These are phyloP conservation scores for Perdita meconis DNA, from an alignment of 2,888 invertebrate genomes.

Conservation along the genomic window DNA sequence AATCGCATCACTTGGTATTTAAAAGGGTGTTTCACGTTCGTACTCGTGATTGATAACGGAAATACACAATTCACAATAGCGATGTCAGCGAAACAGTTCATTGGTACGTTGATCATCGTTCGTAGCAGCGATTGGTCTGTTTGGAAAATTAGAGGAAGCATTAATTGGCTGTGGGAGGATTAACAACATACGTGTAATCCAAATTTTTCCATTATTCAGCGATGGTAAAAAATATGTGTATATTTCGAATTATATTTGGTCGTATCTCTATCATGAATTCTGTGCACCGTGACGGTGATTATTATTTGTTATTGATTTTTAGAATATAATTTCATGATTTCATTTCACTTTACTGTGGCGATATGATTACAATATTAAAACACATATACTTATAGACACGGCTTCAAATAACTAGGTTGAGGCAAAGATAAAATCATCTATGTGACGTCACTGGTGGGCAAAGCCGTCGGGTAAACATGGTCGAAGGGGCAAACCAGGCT, in stretches of 20 bases:
- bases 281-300: not conserved
- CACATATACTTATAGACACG: no score
- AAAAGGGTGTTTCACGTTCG: not conserved
- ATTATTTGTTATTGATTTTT: not conserved
- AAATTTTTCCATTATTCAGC: not conserved
- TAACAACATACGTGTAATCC: constrained; percentile 1
- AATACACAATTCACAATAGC: not conserved
- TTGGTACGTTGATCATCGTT: no score
- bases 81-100: no score
- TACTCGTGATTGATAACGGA: not conserved
- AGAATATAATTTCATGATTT: not conserved
- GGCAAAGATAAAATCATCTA: no score
- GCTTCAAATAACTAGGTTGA: no score
- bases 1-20: no score
- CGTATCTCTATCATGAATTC: not conserved
- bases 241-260: not conserved
- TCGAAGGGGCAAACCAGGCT: no score
- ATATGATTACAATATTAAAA: no score
- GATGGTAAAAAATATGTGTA: not conserved
- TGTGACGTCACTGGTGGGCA: no score
- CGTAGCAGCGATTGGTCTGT: not conserved
- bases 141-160: not conserved
- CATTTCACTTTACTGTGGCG: not conserved
- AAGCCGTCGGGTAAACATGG: no score
- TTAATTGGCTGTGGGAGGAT: not conserved